These are phyloP conservation scores for Podotricha telesiphe DNA, from an alignment of 2,888 invertebrate species.

Conservation along the genomic window DNA sequence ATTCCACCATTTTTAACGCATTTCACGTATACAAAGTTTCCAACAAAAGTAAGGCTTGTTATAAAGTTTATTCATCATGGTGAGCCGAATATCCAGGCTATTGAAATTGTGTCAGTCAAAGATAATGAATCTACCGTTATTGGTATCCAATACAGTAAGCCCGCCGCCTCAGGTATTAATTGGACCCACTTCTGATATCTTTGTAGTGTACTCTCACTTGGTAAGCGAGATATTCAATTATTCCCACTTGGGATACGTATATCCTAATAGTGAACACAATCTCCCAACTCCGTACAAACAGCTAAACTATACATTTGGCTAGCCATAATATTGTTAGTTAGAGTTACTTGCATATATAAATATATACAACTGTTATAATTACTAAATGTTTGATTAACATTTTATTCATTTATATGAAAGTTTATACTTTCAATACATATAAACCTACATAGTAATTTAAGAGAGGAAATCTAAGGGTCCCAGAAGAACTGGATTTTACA, in stretches of 20 bases:
- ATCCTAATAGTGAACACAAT: conserved; percentile 53
- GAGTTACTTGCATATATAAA: background rate
- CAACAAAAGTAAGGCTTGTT: conserved; percentile 1
- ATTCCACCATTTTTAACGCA: background rate
- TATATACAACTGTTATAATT: background rate
- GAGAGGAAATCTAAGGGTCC: too few relatives aligned
- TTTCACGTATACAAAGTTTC: conserved; percentile 1
- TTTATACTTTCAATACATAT: too few relatives aligned
- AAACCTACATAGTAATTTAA: too few relatives aligned
- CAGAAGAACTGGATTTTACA: too few relatives aligned
- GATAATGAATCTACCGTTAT: conserved; percentile 57
- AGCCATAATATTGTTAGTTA: conserved; percentile 3
- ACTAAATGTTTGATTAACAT: background rate
- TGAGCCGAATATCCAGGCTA: conserved; percentile 19
- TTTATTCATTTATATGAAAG: too few relatives aligned
- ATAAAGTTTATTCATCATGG: conserved; percentile 10
- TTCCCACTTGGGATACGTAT: conserved; percentile 51
- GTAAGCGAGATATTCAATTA: conserved; percentile 64
- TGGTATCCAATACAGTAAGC: conserved; percentile 51
- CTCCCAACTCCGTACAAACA: conserved; percentile 65
- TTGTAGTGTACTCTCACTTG: conserved; percentile 55
- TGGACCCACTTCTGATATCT: conserved; percentile 57
- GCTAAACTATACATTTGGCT: conserved; percentile 57
- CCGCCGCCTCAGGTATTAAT: conserved; percentile 53
- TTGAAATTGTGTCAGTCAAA: conserved; percentile 50